phyloP scores from a whole-genome alignment of 2,797 vertebrate species.

The Staurois parvus region DNA sequence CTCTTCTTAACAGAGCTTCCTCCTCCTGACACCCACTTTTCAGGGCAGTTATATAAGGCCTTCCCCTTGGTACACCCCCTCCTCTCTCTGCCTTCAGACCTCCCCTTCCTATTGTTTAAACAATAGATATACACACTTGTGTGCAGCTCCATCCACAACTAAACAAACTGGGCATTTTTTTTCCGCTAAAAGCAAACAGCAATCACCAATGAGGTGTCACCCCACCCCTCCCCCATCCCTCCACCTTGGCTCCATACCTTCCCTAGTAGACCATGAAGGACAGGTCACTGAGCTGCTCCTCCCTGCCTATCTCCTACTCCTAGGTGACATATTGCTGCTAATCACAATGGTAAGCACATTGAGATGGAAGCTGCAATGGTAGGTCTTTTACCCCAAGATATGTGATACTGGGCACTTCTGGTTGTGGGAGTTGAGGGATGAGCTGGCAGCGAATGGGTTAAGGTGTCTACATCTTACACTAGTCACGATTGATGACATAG shows the following conservation, averaged over 20 bases:
- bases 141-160: conserved; percentile 72
- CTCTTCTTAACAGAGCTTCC: conserved; percentile 73
- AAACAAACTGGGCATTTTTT: conserved; percentile 75
- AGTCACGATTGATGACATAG: too few relatives aligned
- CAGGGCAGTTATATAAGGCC: conserved; percentile 76
- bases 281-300: conserved; percentile 25
- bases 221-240: neutral
- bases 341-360: conserved; percentile 3
- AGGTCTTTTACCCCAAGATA: too few relatives aligned
- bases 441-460: too few relatives aligned
- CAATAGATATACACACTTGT: conserved; percentile 77
- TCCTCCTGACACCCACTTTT: conserved; percentile 79
- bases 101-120: conserved; percentile 64
- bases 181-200: conserved; percentile 30
- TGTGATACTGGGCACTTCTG: too few relatives aligned
- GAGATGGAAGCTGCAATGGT: conserved; percentile 9
- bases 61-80: conserved; percentile 76
- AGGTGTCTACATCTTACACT: too few relatives aligned
- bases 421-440: too few relatives aligned
- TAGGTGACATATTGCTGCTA: conserved; percentile 17
- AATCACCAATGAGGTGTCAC: conserved; percentile 27
- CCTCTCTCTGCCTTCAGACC: conserved; percentile 31
- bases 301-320: neutral
- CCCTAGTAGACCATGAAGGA: neutral
- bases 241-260: conserved; percentile 9